Conservation (phyloP, 2,888 invertebrate genomes). For the Lepidocyrtinus sp. region DNA sequence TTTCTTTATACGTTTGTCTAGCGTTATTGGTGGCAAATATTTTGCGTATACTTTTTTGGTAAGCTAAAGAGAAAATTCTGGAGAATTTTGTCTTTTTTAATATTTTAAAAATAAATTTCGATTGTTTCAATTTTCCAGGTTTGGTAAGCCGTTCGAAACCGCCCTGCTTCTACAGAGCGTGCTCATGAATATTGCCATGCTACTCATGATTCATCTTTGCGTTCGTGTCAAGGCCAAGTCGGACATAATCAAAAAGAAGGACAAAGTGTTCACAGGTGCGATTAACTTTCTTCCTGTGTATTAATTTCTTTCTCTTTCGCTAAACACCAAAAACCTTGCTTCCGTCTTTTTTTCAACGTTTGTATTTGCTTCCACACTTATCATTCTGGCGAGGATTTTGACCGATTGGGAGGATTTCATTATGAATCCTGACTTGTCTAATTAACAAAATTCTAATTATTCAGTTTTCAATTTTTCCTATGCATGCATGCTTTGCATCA, state of each 20-base stretch:
- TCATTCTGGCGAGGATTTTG: too few species aligned
- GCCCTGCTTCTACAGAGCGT: slow-evolving; percentile 96
- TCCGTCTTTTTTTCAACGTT: slow-evolving; percentile 6
- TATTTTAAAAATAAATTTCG: too few species aligned
- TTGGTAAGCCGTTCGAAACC: slow-evolving; percentile 96
- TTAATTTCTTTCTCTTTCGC: not conserved
- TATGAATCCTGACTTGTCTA: too few species aligned
- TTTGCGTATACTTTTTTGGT: slow-evolving; percentile 98
- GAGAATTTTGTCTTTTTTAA: slow-evolving; percentile 13
- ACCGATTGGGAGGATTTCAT: too few species aligned
- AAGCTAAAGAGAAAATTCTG: too few species aligned
- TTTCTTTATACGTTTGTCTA: slow-evolving; percentile 96
- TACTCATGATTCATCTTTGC: slow-evolving; percentile 94
- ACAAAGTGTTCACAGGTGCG: slow-evolving; percentile 88
- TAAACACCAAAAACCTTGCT: not conserved
- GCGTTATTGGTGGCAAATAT: slow-evolving; percentile 96
- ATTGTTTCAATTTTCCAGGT: slow-evolving; percentile 83
- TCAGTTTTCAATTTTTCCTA: not conserved
- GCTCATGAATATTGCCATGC: slow-evolving; percentile 97
- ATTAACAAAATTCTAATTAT: too few species aligned
- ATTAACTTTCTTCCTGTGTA: not conserved
- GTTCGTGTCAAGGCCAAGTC: slow-evolving; percentile 87
- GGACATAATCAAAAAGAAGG: slow-evolving; percentile 81
- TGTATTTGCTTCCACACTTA: not conserved
- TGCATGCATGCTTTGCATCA: not conserved